Evolutionary conservation across 2,888 invertebrate genomes (phyloP).

Genomic region (Ditula angustiorana): DNA sequence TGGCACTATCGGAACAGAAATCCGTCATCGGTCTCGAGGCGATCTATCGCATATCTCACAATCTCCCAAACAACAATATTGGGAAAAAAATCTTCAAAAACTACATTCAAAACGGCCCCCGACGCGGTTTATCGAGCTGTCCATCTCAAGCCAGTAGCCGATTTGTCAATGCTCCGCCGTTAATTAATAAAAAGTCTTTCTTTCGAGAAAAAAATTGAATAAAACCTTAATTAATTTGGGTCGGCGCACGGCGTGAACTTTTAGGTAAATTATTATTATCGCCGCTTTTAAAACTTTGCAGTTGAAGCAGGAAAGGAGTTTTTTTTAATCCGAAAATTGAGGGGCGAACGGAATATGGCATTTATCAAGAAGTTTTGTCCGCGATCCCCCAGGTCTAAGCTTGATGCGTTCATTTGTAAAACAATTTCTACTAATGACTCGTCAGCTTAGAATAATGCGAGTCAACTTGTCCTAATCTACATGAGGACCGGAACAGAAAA

Average conservation of each 20-base stretch:
- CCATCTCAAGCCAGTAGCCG: slow-evolving; percentile 78
- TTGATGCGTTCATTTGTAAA: not conserved
- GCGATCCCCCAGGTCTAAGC: not conserved
- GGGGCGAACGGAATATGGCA: slow-evolving; percentile 46
- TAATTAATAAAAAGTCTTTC: slow-evolving; percentile 80
- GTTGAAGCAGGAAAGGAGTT: slow-evolving; percentile 52
- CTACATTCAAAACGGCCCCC: slow-evolving; percentile 50
- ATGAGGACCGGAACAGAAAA: slow-evolving; percentile 43
- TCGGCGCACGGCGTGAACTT: slow-evolving; percentile 61
- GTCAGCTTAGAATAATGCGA: slow-evolving; percentile 22
- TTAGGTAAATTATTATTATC: slow-evolving; percentile 74
- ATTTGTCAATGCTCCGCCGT: slow-evolving; percentile 81
- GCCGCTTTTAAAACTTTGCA: slow-evolving; percentile 62
- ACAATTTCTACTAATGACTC: slow-evolving; percentile 27
- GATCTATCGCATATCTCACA: slow-evolving; percentile 77
- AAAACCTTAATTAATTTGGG: slow-evolving; percentile 80
- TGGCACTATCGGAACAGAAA: slow-evolving; percentile 75
- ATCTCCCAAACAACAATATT: slow-evolving; percentile 66
- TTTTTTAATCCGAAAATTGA: slow-evolving; percentile 51
- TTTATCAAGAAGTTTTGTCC: slow-evolving; percentile 39
- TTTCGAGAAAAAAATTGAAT: slow-evolving; percentile 70
- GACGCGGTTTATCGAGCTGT: slow-evolving; percentile 69
- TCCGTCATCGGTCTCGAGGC: slow-evolving; percentile 76
- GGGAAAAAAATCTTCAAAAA: slow-evolving; percentile 41
- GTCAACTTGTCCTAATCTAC: slow-evolving; percentile 50